These are phyloP conservation scores for Morbakka virulenta DNA, from an alignment of 30 jellyfish, hydroid and myxozoan genomes.

Conservation along the genomic window DNA sequence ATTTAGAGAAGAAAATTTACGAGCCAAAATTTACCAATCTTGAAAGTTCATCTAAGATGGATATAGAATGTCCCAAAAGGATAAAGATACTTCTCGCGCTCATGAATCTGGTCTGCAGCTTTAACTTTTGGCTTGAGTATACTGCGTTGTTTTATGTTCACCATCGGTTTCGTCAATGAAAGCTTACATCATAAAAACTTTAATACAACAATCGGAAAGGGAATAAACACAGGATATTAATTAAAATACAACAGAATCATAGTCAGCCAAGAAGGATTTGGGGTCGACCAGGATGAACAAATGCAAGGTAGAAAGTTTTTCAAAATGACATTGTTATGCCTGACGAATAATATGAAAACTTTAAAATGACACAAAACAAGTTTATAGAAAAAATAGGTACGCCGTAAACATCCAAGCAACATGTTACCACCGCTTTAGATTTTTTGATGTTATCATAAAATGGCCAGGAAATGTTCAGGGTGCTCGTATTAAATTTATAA, in stretches of 20 bases:
- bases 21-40: too few species aligned
- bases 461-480: not conserved
- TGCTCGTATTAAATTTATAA: constrained; percentile 10
- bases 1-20: too few species aligned
- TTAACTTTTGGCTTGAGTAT: constrained; percentile 6
- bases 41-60: too few species aligned
- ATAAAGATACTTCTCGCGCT: constrained; percentile 21
- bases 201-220: too few species aligned
- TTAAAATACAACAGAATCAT: too few species aligned
- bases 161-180: constrained; percentile 4
- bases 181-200: constrained; percentile 2
- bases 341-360: constrained; percentile 44
- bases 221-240: too few species aligned
- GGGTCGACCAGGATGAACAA: constrained; percentile 33
- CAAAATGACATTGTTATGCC: constrained; percentile 3
- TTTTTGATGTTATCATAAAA: constrained; percentile 9
- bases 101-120: constrained; percentile 20
- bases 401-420: constrained; percentile 18
- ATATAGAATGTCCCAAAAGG: too few species aligned
- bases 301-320: constrained; percentile 19
- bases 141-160: not conserved
- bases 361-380: constrained; percentile 8
- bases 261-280: too few species aligned
- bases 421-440: constrained; percentile 23
- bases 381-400: not conserved